phyloP scores from a whole-genome alignment of 2,797 vertebrate genomes.

The Halcyon leucocephala region DNA sequence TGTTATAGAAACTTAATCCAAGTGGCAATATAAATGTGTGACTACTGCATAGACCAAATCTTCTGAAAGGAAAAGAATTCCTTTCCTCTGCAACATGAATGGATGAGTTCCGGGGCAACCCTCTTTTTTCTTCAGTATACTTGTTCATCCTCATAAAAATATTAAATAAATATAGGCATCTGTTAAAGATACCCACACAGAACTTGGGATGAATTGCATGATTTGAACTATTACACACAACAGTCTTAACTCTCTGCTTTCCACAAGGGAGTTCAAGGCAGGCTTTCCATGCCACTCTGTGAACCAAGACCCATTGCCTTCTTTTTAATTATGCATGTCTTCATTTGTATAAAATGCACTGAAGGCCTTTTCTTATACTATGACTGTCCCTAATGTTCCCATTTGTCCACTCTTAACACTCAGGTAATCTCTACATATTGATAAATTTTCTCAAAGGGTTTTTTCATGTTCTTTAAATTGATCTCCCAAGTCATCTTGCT shows the following conservation, averaged over 20 bases:
- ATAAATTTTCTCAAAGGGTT: not conserved
- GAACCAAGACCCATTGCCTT: not conserved
- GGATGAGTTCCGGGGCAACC: not conserved
- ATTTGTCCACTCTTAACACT: not conserved
- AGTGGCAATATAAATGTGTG: constrained; percentile 14
- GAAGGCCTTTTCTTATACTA: not conserved
- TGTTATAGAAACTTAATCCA: not conserved
- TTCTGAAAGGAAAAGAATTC: constrained; percentile 6
- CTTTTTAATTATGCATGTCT: not conserved
- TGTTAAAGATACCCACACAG: not conserved
- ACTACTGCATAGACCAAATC: not conserved
- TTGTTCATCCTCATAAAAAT: not conserved
- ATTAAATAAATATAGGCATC: not conserved
- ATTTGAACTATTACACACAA: not conserved
- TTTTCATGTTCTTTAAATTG: not conserved
- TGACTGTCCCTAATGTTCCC: not conserved
- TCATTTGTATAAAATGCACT: not conserved
- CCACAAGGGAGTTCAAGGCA: not conserved
- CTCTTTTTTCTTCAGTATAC: not conserved
- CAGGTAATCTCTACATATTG: not conserved
- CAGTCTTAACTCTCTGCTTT: not conserved
- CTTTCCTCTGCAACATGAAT: not conserved
- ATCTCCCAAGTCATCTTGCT: not conserved
- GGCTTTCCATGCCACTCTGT: not conserved
- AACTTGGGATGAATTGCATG: not conserved